These are phyloP conservation scores for Pseudochaenichthys georgianus DNA, from an alignment of 2,797 vertebrate species.

Conservation along the genomic window DNA sequence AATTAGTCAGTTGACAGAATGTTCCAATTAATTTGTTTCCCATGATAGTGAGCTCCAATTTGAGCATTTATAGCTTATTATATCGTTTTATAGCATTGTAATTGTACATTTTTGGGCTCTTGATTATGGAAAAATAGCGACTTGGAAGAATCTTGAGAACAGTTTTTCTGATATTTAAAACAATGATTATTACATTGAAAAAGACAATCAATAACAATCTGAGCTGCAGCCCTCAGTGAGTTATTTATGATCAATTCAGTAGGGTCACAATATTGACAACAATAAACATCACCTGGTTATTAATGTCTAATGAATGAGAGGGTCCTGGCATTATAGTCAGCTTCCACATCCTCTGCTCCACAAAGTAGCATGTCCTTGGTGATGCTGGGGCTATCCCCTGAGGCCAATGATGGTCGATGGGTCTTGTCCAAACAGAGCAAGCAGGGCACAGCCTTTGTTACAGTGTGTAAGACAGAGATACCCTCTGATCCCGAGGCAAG, in stretches of 20 bases:
- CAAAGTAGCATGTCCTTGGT: constrained; percentile 28
- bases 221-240: background rate
- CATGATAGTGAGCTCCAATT: background rate
- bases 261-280: background rate
- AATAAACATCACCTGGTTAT: background rate
- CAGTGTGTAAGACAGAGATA: constrained; percentile 50
- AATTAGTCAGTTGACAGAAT: background rate
- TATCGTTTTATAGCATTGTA: background rate
- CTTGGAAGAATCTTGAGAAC: background rate
- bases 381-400: constrained; percentile 41
- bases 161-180: background rate
- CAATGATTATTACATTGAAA: background rate
- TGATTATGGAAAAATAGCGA: background rate
- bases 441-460: constrained; percentile 40
- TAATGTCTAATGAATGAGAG: background rate
- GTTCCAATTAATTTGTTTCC: background rate
- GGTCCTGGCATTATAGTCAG: background rate
- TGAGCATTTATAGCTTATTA: background rate
- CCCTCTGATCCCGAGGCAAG: constrained; percentile 48
- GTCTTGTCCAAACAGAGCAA: constrained; percentile 57
- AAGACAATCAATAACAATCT: background rate
- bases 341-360: constrained; percentile 14
- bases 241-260: background rate
- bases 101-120: background rate
- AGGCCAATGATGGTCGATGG: constrained; percentile 39